A percentile compares a stretch with the other conserved stretches of the same genome.
phyloP scores from a whole-genome alignment of 2,797 vertebrate genomes.

The Acestrorhynchus altus region DNA sequence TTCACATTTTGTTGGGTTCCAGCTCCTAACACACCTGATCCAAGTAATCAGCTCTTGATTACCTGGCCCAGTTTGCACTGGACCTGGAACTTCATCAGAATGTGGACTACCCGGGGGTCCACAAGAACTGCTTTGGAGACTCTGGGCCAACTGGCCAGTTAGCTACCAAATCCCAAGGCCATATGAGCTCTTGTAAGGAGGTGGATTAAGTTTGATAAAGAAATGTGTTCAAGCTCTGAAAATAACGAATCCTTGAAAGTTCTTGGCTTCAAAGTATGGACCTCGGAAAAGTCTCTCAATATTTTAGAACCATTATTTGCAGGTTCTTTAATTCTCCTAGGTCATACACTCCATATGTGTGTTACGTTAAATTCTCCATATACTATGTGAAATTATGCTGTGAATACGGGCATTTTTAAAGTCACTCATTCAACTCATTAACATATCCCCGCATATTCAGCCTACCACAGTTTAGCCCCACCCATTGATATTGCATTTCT shows the following conservation, averaged over 20 bases:
- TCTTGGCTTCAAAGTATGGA: background rate
- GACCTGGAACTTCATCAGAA: background rate
- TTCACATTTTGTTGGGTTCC: background rate
- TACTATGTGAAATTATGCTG: no score
- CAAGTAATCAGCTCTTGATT: conserved; percentile 33
- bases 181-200: background rate
- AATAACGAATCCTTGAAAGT: background rate
- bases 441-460: no score
- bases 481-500: no score
- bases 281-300: no score
- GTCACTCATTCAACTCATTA: no score
- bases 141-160: background rate
- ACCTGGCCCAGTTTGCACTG: background rate
- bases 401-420: no score
- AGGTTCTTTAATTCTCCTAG: no score
- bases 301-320: no score
- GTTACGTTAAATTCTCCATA: no score
- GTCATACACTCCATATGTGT: no score
- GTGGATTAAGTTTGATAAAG: background rate
- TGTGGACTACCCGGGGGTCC: background rate
- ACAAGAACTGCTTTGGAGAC: background rate
- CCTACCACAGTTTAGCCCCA: no score
- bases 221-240: background rate
- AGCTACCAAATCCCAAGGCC: background rate
- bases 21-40: background rate